These are phyloP conservation scores for Pelobates cultripes DNA, from an alignment of 2,797 vertebrate species.

Conservation along the genomic window DNA sequence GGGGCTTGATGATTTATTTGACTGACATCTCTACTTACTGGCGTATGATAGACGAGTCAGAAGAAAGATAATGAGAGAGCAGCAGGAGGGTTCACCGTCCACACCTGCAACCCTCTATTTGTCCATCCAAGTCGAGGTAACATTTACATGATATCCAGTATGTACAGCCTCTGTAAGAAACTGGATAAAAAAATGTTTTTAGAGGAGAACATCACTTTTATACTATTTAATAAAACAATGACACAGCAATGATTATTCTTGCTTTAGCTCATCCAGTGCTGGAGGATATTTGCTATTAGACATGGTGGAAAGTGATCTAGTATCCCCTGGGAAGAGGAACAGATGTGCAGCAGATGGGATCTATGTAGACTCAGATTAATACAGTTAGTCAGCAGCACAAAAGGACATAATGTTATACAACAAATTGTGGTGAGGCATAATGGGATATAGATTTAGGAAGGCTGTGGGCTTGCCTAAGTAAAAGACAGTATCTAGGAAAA, in stretches of 20 bases:
- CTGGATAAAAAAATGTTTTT: too few relatives aligned
- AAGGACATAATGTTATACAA: not conserved
- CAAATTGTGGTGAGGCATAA: not conserved
- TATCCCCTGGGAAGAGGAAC: slow-evolving; percentile 22
- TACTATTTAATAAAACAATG: too few relatives aligned
- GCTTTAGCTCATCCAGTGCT: slow-evolving; percentile 2
- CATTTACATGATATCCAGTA: not conserved
- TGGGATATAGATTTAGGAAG: not conserved
- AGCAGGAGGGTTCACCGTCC: not conserved
- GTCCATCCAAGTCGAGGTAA: not conserved
- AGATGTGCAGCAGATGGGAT: slow-evolving; percentile 19
- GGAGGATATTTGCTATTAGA: not conserved
- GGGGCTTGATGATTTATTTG: not conserved
- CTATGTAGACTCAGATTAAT: not conserved
- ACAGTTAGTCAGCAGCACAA: not conserved
- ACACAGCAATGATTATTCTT: not conserved
- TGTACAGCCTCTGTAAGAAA: too few relatives aligned
- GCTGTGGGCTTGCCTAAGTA: not conserved
- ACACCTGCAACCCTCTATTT: slow-evolving; percentile 1
- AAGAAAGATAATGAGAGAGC: slow-evolving; percentile 6
- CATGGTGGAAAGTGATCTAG: slow-evolving; percentile 2
- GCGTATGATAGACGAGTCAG: not conserved
- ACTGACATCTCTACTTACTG: not conserved
- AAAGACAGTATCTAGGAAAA: too few relatives aligned
- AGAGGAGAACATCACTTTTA: too few relatives aligned